A percentile compares a stretch with the other conserved stretches of the same genome.
Conservation (phyloP, 2,797 vertebrate species). For the Cygnus olor region DNA sequence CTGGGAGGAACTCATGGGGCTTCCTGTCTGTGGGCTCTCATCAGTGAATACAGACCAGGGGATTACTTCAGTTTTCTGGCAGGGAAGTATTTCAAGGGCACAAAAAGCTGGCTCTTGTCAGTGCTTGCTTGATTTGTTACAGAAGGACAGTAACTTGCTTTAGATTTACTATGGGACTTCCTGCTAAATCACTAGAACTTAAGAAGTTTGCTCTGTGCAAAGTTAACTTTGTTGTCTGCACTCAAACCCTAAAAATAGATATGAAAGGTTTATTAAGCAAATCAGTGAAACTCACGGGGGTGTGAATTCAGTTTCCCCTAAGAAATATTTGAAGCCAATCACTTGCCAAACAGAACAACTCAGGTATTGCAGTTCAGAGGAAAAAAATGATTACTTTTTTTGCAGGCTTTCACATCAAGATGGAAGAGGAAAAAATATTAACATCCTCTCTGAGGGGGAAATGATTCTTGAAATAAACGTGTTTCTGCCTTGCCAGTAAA, state of each 20-base stretch:
- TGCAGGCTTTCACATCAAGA: background rate
- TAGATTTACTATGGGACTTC: slow-evolving; percentile 28
- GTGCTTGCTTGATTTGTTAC: slow-evolving; percentile 6
- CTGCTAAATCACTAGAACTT: slow-evolving; percentile 9
- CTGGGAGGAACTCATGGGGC: background rate
- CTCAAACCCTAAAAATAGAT: background rate
- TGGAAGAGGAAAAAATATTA: background rate
- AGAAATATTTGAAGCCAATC: background rate
- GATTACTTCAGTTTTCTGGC: background rate
- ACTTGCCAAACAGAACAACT: background rate
- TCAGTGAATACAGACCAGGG: background rate
- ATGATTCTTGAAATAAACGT: background rate
- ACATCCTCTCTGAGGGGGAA: background rate
- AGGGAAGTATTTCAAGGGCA: background rate
- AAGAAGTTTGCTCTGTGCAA: background rate
- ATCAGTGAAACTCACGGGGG: background rate
- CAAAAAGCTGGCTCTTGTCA: background rate
- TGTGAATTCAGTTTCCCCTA: background rate
- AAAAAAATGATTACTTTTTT: slow-evolving; percentile 24
- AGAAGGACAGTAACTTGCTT: slow-evolving; percentile 5
- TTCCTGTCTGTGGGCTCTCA: background rate
- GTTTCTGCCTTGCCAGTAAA: background rate
- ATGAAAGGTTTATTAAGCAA: slow-evolving; percentile 42
- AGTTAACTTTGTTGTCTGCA: slow-evolving; percentile 26
- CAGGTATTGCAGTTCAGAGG: background rate